These are phyloP conservation scores for Caenorhabditis zanzibari DNA, from an alignment of 2,888 invertebrate species.

Conservation along the genomic window DNA sequence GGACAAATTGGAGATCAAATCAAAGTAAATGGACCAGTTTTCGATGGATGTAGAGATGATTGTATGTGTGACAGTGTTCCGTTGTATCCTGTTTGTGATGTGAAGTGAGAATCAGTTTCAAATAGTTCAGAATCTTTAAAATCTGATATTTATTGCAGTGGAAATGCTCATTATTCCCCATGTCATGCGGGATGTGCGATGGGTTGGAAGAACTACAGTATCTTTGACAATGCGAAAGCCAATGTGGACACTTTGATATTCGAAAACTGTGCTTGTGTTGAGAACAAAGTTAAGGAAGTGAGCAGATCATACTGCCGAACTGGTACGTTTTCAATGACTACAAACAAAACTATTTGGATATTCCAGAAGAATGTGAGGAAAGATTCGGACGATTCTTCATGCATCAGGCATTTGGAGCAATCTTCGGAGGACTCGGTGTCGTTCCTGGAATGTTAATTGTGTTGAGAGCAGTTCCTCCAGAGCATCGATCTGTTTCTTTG, in stretches of 20 bases:
- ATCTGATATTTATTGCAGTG: constrained; percentile 54
- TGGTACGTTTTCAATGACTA: constrained; percentile 10
- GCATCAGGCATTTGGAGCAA: constrained; percentile 80
- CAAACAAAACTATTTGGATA: background rate
- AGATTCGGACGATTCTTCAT: constrained; percentile 75
- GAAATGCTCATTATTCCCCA: constrained; percentile 83
- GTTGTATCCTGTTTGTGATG: constrained; percentile 84
- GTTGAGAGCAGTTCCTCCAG: constrained; percentile 81
- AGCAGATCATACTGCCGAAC: constrained; percentile 78
- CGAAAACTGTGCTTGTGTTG: constrained; percentile 77
- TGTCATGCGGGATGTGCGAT: constrained; percentile 83
- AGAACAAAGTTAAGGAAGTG: constrained; percentile 69
- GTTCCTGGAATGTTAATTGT: constrained; percentile 83
- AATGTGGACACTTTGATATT: constrained; percentile 52
- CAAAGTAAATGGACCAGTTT: constrained; percentile 56
- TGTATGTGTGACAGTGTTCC: constrained; percentile 83
- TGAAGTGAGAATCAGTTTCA: constrained; percentile 31
- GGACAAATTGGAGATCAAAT: constrained; percentile 78
- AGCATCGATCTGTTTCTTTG: constrained; percentile 81
- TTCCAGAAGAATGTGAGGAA: constrained; percentile 72
- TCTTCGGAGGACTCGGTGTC: constrained; percentile 82
- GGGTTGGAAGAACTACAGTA: constrained; percentile 72
- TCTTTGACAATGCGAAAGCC: constrained; percentile 55
- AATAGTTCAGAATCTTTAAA: background rate
- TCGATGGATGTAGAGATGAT: constrained; percentile 81